Base-by-base conservation (phyloP, 2,113 vertebrate species). In the Buteo buteo region DNA sequence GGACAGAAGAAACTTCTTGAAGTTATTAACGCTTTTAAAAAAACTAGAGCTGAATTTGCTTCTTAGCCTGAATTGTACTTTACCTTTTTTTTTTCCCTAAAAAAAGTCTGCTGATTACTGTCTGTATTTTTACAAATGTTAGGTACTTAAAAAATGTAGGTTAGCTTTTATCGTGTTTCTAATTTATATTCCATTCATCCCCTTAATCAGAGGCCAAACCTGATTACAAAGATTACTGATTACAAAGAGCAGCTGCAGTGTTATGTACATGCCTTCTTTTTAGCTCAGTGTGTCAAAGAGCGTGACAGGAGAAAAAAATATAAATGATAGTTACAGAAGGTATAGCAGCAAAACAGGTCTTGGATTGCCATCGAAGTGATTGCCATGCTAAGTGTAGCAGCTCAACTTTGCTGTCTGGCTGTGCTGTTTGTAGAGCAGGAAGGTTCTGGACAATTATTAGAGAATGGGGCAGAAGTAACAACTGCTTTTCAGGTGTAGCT, bases 71-170 rank as follows among this genome's bases (percentile, higher is more conserved):
- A 73, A 49, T 54, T 82, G 12, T 78, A 59, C 36, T 71, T 78
- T 17, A 36, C 44, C 13, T 40, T 16, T 14, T 16, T 13, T 20
- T 20, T 5, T 3, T 6, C 2, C 4, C 3, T 17, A 1, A 16
- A 21, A 54, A 20, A 76, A 18, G 16, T 32, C 45, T 82, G 26
- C 17, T 89, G 49, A 38, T 81, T 73, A 29, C 32, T 57, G 17
- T 32, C 58, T 69, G 7, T 66, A 38, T 65, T 93, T 91, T 84
- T 38, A 86, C 16, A 73, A 55, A 50, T 42, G 8, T 59, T 49
- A 69, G 16, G 19, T 54, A 81, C 47, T 78, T 84, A n/a, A 82
- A 61, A 86, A 93, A 86, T 19, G 16, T 62, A 50, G 40, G 36
- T 59, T 91, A 65, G 14, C 45, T 90, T 81, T 64, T 72, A 32